phyloP scores from a whole-genome alignment of 2,113 vertebrate species.

The Pseudorasbora parva region DNA sequence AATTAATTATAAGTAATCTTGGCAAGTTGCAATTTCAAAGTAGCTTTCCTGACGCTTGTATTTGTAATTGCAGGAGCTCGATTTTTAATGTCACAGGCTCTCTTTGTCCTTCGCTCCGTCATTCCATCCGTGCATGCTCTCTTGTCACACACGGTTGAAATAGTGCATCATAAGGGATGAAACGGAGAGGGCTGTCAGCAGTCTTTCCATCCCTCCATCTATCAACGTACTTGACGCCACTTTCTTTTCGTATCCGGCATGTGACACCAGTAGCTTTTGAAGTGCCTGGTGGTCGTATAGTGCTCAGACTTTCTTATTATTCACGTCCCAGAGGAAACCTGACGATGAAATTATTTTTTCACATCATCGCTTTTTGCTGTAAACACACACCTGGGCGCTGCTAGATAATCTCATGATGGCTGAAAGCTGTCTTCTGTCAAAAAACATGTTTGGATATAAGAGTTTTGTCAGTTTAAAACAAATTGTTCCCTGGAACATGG shows the following conservation, averaged over 20 bases:
- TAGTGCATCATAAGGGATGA: slow-evolving; percentile 1
- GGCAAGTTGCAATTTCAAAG: not conserved
- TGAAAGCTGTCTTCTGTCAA: slow-evolving; percentile 30
- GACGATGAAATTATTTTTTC: slow-evolving; percentile 16
- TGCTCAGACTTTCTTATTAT: not conserved
- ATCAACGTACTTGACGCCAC: not conserved
- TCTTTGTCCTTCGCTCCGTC: not conserved
- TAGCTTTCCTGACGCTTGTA: not conserved
- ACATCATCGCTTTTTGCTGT: slow-evolving; percentile 28
- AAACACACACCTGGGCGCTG: slow-evolving; percentile 4
- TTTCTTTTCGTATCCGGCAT: not conserved
- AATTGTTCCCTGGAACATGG: not conserved
- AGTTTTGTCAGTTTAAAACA: slow-evolving; percentile 3
- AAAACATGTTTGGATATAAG: slow-evolving; percentile 10
- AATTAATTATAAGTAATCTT: not conserved
- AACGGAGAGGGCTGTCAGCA: slow-evolving; percentile 30
- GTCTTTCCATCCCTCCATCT: slow-evolving; percentile 30
- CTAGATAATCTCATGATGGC: not conserved
- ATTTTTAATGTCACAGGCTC: not conserved
- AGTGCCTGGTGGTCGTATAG: not conserved
- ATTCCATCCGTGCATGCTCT: slow-evolving; percentile 8
- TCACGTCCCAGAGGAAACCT: slow-evolving; percentile 16
- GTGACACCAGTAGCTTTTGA: slow-evolving; percentile 4
- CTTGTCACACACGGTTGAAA: slow-evolving; percentile 30
- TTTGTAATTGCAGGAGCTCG: not conserved